Base-by-base conservation (phyloP, 2,797 vertebrate genomes). In the Emys orbicularis region DNA sequence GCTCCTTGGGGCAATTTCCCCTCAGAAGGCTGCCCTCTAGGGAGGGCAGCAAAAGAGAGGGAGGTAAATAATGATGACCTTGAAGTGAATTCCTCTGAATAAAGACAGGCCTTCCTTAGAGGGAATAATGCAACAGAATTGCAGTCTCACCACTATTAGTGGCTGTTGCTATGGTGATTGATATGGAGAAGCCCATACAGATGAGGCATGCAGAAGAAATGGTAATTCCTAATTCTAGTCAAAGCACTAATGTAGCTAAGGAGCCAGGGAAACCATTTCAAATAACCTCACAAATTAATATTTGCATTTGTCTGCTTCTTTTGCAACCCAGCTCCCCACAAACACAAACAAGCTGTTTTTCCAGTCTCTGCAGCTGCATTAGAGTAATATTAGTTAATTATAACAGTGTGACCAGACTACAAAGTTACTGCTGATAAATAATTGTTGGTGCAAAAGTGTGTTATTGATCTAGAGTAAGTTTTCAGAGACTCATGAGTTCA, bases 111-210 rank as follows among this genome's bases (percentile, higher is more conserved):
- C 95, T 97, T 96, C 96, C 94, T 83, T 59, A 94, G 94, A 95
- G 96, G 96, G 94, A 96, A 96, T 95, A 97, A 97, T 87, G 96
- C 95, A 87, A 89, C 8, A 81, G 96, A 94, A 96, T 77, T 91
- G 95, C 90, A 96, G 96, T 90, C 96, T 95, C 89, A 68, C 95
- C 94, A 31, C 88, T 57, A 97, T 77, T 93, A 44, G 91, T 94
- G 94, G 90, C 74, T 86, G 97, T 97, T 97, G 96, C 97, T 84
- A 97, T 97, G 96, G 97, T 90, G 97, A 98, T 93, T 90, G 97
- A 96, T 93, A 96, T 83, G 6, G 2, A 96, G 92, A 94, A 96
- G 96, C 96, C 94, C 84, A 84, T 47, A 83, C 53, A 92, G 95
- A 93, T 1, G 88, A 91, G 89, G 89, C 25, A 87, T 90, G 94